Conservation (phyloP, 2,113 vertebrate genomes). For the Calypte anna region DNA sequence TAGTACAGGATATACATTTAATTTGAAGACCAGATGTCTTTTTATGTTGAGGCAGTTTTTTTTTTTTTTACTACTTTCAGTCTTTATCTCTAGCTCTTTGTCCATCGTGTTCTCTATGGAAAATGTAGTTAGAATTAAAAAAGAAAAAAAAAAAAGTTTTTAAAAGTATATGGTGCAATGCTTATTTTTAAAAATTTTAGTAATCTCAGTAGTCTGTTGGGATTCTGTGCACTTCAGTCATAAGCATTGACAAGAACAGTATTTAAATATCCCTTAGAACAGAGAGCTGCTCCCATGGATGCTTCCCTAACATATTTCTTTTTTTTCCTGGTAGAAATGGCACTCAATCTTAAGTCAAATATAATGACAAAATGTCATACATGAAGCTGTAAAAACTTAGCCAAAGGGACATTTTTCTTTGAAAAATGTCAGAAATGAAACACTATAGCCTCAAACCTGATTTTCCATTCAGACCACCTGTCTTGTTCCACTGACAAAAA, state of each 20-base stretch:
- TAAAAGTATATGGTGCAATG: neutral
- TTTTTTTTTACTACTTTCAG: neutral
- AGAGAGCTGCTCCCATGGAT: neutral
- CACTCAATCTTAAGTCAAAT: slow-evolving; percentile 35
- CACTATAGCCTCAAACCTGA: slow-evolving; percentile 29
- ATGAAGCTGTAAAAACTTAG: slow-evolving; percentile 32
- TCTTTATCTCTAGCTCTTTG: neutral
- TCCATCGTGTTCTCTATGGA: neutral
- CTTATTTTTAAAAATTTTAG: neutral
- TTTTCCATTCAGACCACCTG: slow-evolving; percentile 5
- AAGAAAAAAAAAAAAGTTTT: neutral
- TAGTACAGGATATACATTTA: neutral
- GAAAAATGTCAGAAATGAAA: slow-evolving; percentile 55
- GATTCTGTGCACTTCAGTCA: neutral
- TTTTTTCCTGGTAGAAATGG: neutral
- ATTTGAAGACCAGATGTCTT: neutral
- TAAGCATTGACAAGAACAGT: neutral
- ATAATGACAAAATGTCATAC: slow-evolving; percentile 63
- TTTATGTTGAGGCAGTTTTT: neutral
- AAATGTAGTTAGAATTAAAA: neutral
- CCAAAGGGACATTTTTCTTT: slow-evolving; percentile 22
- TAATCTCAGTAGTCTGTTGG: neutral
- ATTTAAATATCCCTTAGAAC: neutral
- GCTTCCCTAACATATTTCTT: slow-evolving; percentile 19
- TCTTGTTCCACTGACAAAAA: neutral